These are phyloP conservation scores for Crotophaga sulcirostris DNA, from an alignment of 2,113 vertebrate genomes.

Conservation along the genomic window DNA sequence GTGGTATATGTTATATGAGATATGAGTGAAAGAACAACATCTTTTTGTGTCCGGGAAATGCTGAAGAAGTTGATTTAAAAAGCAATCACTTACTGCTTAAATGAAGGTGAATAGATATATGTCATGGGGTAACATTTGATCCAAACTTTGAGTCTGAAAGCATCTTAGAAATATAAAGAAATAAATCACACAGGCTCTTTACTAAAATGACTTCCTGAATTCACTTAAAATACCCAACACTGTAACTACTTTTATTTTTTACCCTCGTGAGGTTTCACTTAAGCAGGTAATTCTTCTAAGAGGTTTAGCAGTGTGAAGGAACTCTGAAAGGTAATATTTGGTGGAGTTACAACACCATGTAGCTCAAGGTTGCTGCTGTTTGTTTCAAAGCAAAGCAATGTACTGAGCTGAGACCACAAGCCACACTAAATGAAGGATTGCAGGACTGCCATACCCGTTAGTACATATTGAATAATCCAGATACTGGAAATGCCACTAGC, in stretches of 20 bases:
- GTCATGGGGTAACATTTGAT: not conserved
- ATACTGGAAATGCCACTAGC: not conserved
- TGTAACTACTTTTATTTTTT: not conserved
- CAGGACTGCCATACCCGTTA: not conserved
- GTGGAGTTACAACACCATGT: not conserved
- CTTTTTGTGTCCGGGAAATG: not conserved
- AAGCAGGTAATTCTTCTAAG: not conserved
- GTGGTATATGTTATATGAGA: not conserved
- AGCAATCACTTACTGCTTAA: not conserved
- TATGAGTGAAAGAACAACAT: not conserved
- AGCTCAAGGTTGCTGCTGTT: not conserved
- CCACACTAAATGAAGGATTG: not conserved
- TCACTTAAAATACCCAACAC: not conserved
- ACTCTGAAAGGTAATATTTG: not conserved
- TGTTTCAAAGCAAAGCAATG: not conserved
- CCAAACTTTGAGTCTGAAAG: not conserved
- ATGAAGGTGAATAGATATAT: not conserved
- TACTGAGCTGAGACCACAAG: not conserved
- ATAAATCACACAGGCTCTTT: not conserved
- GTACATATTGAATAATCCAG: not conserved
- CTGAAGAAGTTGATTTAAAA: not conserved
- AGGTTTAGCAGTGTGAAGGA: not conserved
- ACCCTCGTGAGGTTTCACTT: not conserved
- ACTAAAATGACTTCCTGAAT: not conserved
- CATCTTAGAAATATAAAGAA: not conserved